A percentile compares a stretch with the other conserved stretches of the same genome.
These are phyloP conservation scores for Gyrodactylus salaris DNA, from an alignment of 1,140 invertebrate genomes.

Conservation along the genomic window DNA sequence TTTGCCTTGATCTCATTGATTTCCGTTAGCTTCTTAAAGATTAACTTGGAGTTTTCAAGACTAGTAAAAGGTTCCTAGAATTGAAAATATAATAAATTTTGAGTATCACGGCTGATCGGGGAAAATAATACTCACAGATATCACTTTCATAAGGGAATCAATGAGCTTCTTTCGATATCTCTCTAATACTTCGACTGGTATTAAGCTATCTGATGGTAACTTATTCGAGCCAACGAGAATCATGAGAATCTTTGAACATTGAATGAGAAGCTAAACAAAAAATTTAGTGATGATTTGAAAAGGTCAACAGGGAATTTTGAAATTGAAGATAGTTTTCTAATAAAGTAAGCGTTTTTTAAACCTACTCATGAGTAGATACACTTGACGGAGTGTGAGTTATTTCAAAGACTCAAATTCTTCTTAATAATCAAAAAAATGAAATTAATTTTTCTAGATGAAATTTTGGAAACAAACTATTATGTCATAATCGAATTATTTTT, in stretches of 20 bases:
- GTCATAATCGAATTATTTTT: no score
- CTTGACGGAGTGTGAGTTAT: no score
- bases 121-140: neutral
- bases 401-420: no score
- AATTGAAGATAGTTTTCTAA: no score
- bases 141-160: neutral
- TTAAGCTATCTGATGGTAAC: neutral
- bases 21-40: neutral
- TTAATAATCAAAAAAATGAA: no score
- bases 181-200: neutral
- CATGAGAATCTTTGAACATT: neutral
- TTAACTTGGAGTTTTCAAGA: neutral
- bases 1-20: neutral
- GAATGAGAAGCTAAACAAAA: neutral
- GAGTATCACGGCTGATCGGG: neutral
- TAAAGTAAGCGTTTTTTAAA: no score
- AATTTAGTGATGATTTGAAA: no score
- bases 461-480: no score
- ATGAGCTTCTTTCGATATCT: neutral
- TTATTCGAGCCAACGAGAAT: neutral
- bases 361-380: no score
- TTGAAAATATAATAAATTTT: neutral
- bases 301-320: no score
- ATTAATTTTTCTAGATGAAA: no score
- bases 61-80: neutral